Evolutionary conservation across 2,113 vertebrate genomes (phyloP), one percentile per base, ranked within the genome.

Genomic region (Microcebus griseorufus): DNA sequence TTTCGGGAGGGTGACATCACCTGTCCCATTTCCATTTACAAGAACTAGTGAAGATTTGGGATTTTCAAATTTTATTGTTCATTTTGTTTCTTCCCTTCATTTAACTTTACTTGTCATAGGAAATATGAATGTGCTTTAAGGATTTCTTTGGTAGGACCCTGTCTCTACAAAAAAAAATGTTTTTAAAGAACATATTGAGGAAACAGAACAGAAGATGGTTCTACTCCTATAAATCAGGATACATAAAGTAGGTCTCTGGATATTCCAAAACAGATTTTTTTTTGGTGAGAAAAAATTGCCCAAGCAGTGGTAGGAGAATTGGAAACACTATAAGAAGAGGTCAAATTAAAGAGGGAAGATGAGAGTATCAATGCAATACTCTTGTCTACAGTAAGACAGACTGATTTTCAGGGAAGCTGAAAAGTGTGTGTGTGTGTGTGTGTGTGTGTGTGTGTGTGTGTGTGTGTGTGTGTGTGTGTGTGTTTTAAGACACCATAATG

Each of bases 51-150:
- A 65, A 62, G 27, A 81, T 80, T 58, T 13, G 14, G 25, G 27
- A 23, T 76, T 88, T 95, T 89, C 58, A 23, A 45, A 55, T 81
- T 80, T 79, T 51, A 45, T 88, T 94, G 37, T 89, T 90, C 39
- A 72, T 73, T 95, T 88, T 82, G 18, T 84, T 94, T 88, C 70
- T 92, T 91, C n/a, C 79, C 60, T 48, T 92, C 25, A 13, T 79
- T 91, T 65, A 86, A 97, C 84, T 90, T 81, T 80, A 11, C 78
- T 93, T 93, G 62, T 89, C 29, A n/a, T 64, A 53, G 32, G 32
- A 90, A 88, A 73, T 55, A 88, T 48, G 27, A 93, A 92, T 62
- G 51, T 90, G 37, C 55, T 75, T 89, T 91, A 92, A 80, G 70
- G 60, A 67, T 32, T 67, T 87, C 20, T 29, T 64, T 64, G 23